Base-by-base conservation (phyloP, 2,797 vertebrate genomes). In the Enoplosus armatus region DNA sequence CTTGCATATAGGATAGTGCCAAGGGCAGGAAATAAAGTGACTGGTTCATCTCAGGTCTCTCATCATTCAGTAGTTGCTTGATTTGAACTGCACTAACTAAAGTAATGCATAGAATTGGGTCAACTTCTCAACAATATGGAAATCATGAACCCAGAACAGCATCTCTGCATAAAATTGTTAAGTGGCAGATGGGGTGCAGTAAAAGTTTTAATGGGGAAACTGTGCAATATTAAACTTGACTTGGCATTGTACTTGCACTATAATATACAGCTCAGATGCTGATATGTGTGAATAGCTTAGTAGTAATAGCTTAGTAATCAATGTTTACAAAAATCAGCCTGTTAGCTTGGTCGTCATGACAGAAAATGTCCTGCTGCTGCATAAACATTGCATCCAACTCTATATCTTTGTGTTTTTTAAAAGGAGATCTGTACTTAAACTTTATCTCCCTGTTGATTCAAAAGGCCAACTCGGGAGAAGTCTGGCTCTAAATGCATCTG, bases 51-150 rank as follows among this genome's bases (percentile, higher is more conserved):
- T 76, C 73, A 74, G 73, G 79, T 77, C 16, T 72, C 59, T 67
- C 35, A 59, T 35, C 39, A 20, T 80, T 65, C 58, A 56, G 41
- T 9, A 35, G 33, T n/a, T 76, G 68, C 45, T 80, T 84, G 78
- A 83, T 68, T 68, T 65, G 26, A 77, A 61, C 18, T 70, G 61
- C 75, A 69, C 37, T 35, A 54, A 72, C 43, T 51, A 53, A 77
- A 79, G 62, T 22, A 74, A 79, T 74, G 55, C 64, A 65, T 24
- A 72, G 51, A 81, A 87, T 48, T 82, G 35, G 85, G 77, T 84
- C 79, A 80, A 69, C 56, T 58, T 72, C 63, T 79, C 58, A 82
- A 72, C 74, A 68, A 48, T 59, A 71, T 79, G 54, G 75, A 80
- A 81, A 64, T 79, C 29, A 43, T 67, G 59, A 22, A 74, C 26